Conservation (phyloP, 2,888 invertebrate genomes). For the Ctenicera cuprea region DNA sequence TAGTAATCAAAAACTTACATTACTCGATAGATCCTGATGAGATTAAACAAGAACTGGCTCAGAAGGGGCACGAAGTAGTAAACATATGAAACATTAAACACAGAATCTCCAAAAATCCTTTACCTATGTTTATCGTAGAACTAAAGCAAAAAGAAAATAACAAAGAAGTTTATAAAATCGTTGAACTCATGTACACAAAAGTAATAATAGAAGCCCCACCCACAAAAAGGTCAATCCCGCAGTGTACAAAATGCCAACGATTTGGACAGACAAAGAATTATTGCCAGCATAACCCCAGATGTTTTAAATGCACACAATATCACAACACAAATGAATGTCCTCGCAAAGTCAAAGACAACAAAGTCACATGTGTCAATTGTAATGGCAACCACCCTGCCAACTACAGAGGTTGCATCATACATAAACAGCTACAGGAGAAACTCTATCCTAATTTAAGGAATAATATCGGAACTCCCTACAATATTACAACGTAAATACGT, state of each 20-base stretch:
- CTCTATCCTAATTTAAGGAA: no score
- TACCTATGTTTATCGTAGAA: constrained; percentile 28
- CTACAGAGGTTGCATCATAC: constrained; percentile 22
- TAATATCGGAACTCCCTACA: neutral
- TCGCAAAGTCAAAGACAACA: constrained; percentile 9
- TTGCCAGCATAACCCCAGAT: constrained; percentile 28
- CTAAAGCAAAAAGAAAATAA: constrained; percentile 37
- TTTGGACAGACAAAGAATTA: constrained; percentile 34
- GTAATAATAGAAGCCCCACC: constrained; percentile 29
- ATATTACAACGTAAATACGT: no score
- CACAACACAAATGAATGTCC: constrained; percentile 31
- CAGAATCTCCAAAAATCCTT: constrained; percentile 4
- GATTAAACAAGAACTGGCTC: constrained; percentile 14
- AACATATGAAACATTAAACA: constrained; percentile 36
- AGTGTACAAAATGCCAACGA: constrained; percentile 37
- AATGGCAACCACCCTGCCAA: constrained; percentile 33
- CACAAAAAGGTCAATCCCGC: constrained; percentile 24
- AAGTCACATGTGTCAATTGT: constrained; percentile 38
- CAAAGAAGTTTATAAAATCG: constrained; percentile 34
- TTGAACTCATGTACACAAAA: constrained; percentile 10
- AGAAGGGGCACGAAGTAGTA: constrained; percentile 5
- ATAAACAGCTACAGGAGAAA: neutral
- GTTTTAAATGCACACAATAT: constrained; percentile 36
- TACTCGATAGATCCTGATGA: neutral
- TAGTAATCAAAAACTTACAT: constrained; percentile 19